Evolutionary conservation across 2,888 invertebrate genomes (phyloP).

Genomic region (Oxystoma pomonae): DNA sequence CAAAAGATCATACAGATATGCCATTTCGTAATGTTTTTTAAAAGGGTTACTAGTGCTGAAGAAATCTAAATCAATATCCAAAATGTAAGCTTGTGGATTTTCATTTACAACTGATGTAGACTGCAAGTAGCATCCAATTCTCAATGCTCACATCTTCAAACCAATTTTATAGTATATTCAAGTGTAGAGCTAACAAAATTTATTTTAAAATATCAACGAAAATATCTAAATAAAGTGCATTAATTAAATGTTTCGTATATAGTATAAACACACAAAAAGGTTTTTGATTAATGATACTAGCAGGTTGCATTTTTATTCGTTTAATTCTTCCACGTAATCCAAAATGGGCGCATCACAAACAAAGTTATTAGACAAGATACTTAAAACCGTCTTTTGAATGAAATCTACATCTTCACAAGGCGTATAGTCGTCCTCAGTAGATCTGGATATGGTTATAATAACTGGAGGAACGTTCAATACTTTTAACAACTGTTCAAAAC

Average conservation of each 20-base stretch:
- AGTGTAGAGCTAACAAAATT: no score
- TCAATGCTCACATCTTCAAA: constrained; percentile 77
- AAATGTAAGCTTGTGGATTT: constrained; percentile 51
- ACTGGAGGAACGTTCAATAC: constrained; percentile 61
- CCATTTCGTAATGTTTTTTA: constrained; percentile 61
- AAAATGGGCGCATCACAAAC: constrained; percentile 43
- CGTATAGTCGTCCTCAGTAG: constrained; percentile 86
- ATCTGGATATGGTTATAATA: constrained; percentile 77
- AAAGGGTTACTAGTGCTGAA: constrained; percentile 92
- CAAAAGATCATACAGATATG: constrained; percentile 64
- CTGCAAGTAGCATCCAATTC: constrained; percentile 89
- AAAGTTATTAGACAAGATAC: constrained; percentile 53
- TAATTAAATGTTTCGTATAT: no score
- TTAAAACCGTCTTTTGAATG: constrained; percentile 67
- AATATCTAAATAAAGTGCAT: no score
- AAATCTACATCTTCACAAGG: constrained; percentile 76
- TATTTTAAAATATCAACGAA: no score
- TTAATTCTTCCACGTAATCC: constrained; percentile 8
- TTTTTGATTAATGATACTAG: no score
- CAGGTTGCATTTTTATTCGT: no score
- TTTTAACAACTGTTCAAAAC: constrained; percentile 57
- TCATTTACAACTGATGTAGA: constrained; percentile 55
- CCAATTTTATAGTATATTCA: no score
- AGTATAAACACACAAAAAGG: no score
- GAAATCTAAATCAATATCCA: constrained; percentile 83